Percentiles rank a stretch among this genome's conserved stretches.
Conservation (phyloP, 2,797 vertebrate genomes). For the Danio kyathit region DNA sequence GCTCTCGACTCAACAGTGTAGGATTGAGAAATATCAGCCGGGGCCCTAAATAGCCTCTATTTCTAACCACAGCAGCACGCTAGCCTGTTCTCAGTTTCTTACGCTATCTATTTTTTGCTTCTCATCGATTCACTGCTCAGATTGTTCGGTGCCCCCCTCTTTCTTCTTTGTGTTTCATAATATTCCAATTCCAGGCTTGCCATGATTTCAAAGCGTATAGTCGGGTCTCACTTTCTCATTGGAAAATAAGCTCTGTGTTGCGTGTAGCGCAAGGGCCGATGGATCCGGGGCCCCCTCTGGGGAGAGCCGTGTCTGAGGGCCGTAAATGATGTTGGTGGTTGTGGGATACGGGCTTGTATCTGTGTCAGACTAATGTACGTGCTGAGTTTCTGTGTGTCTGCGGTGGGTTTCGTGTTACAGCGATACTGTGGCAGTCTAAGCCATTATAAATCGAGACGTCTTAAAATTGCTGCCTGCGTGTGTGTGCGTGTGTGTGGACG, state of each 20-base stretch:
- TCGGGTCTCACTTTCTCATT: background rate
- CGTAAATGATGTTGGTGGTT: constrained; percentile 50
- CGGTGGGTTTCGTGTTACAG: constrained; percentile 44
- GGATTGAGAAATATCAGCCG: constrained; percentile 34
- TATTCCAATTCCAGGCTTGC: constrained; percentile 44
- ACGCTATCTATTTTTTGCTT: constrained; percentile 17
- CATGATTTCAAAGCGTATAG: constrained; percentile 29
- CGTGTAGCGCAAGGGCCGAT: constrained; percentile 12
- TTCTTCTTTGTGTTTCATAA: constrained; percentile 42
- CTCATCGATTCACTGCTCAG: constrained; percentile 47
- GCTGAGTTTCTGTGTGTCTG: constrained; percentile 35
- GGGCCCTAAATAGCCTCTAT: constrained; percentile 39
- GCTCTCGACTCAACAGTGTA: background rate
- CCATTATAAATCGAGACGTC: constrained; percentile 47
- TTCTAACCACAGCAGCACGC: constrained; percentile 33
- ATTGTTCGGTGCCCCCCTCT: constrained; percentile 21
- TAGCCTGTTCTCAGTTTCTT: constrained; percentile 5
- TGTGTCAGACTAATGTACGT: constrained; percentile 41
- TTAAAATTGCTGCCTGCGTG: constrained; percentile 26
- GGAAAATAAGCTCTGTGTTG: constrained; percentile 21
- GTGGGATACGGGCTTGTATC: constrained; percentile 51
- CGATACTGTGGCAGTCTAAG: constrained; percentile 33
- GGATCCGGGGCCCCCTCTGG: constrained; percentile 25
- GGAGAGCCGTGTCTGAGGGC: constrained; percentile 45
- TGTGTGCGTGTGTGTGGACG: background rate